Percentiles rank a stretch among this genome's conserved stretches.
These are phyloP conservation scores for Sebastes hopkinsi DNA, from an alignment of 2,797 vertebrate species.

Conservation along the genomic window DNA sequence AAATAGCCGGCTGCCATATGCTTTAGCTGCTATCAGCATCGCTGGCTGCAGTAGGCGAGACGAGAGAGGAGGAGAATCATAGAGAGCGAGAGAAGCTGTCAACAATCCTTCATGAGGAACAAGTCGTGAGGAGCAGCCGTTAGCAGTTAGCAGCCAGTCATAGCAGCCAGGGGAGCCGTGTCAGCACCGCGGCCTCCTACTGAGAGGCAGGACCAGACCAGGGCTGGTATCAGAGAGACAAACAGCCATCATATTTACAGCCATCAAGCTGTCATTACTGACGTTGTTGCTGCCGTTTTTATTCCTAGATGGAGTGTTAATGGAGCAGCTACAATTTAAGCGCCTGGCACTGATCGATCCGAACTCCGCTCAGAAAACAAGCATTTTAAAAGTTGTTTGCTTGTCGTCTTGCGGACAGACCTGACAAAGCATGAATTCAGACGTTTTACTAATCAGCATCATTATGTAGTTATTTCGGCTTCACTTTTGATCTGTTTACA, in stretches of 20 bases:
- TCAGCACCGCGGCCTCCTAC: slow-evolving; percentile 22
- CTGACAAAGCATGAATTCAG: no score
- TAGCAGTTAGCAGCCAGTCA: slow-evolving; percentile 29
- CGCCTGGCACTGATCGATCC: no score
- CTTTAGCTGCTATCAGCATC: slow-evolving; percentile 26
- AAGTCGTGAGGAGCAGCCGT: neutral
- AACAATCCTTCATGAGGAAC: slow-evolving; percentile 26
- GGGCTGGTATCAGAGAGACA: slow-evolving; percentile 21
- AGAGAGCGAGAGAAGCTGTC: slow-evolving; percentile 41
- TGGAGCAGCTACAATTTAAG: no score
- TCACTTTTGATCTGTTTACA: no score
- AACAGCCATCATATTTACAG: slow-evolving; percentile 11
- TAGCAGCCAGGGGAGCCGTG: slow-evolving; percentile 37
- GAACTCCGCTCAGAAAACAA: rapidly evolving
- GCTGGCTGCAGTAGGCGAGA: neutral
- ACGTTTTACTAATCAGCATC: no score
- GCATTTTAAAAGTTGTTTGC: no score
- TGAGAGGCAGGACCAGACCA: neutral
- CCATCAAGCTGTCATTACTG: neutral
- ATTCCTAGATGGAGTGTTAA: no score
- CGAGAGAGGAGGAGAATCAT: slow-evolving; percentile 17
- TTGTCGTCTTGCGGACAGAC: no score
- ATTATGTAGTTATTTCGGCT: no score
- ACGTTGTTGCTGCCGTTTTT: no score
- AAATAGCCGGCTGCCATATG: slow-evolving; percentile 51